Percentiles rank a stretch among this genome's conserved stretches.
These are phyloP conservation scores for Leucosticte australis DNA, from an alignment of 2,113 vertebrate genomes.

Conservation along the genomic window DNA sequence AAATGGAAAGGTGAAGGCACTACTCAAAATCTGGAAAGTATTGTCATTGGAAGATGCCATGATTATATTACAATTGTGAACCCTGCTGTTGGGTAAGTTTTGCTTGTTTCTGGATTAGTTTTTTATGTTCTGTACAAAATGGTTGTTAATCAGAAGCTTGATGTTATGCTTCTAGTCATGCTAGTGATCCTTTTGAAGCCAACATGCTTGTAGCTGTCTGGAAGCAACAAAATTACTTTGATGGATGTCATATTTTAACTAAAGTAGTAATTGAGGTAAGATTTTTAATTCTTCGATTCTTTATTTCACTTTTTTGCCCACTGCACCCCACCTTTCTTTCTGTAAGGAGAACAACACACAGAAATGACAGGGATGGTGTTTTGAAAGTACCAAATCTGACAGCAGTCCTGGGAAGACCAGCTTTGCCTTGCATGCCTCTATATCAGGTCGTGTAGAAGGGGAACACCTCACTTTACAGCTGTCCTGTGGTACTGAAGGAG, in stretches of 20 bases:
- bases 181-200: not conserved
- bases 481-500: not conserved
- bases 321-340: not conserved
- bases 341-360: not conserved
- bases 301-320: not conserved
- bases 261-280: not conserved
- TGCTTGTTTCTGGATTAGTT: not conserved
- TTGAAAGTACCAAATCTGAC: not conserved
- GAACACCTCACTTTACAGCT: not conserved
- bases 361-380: not conserved
- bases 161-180: not conserved
- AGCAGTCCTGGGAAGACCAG: not conserved
- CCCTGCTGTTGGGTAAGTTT: slow-evolving; percentile 69
- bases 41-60: slow-evolving; percentile 75
- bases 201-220: not conserved
- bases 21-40: slow-evolving; percentile 57
- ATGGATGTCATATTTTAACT: not conserved
- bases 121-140: not conserved
- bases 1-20: slow-evolving; percentile 71
- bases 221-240: not conserved
- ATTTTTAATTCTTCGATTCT: not conserved
- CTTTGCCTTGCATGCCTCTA: not conserved
- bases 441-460: not conserved
- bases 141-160: not conserved
- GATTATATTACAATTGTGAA: slow-evolving; percentile 61